Evolutionary conservation across 2,113 vertebrate genomes (phyloP), one percentile per base, ranked within the genome.

Genomic region (Boleophthalmus pectinirostris): DNA sequence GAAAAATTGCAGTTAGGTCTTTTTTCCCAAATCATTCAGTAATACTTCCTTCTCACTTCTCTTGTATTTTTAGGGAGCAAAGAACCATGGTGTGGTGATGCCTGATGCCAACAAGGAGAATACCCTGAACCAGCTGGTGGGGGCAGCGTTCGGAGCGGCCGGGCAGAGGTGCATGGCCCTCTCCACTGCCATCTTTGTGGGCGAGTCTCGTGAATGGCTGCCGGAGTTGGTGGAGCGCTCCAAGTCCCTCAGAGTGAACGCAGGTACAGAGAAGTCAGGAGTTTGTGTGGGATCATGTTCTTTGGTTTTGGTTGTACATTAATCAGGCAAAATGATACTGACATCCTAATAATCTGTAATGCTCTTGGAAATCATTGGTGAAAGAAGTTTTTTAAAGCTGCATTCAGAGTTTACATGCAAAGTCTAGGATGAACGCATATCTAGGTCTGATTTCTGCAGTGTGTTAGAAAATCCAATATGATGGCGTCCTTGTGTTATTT

Each of bases 1-100:
- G 8, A 38, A 38, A 38, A 38, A 29, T 29, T 29, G 29, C 29
- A 29, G 6, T 38, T 9, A 5, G 38, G 10, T 43, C 9, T 43
- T 43, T n/a, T 43, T 10, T 10, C 7, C 38, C 38, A 43, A 43
- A 43, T 43, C 29, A 4, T 29, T 29, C 29, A 29, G 29, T 4
- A 29, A 29, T 29, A 29, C 29, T 29, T 29, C 38, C 38, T 43
- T 43, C 38, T 10, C 9, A 43, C 10, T 38, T 5, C 16, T 54
- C 20, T n/a, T 25, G 13, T 58, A 12, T 73, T 74, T 24, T 54
- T 66, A 99, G 98, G 98, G 98, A 77, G 97, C 97, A 68, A 99
- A 99, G 92, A 99, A 99, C 89, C 97, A 99, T 1, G 98, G 97
- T 10, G 98, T 99, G 66, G 95, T 99, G 85, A 98, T 99, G 98